These are phyloP conservation scores for Apis laboriosa DNA, from an alignment of 1,140 invertebrate genomes.

Conservation along the genomic window DNA sequence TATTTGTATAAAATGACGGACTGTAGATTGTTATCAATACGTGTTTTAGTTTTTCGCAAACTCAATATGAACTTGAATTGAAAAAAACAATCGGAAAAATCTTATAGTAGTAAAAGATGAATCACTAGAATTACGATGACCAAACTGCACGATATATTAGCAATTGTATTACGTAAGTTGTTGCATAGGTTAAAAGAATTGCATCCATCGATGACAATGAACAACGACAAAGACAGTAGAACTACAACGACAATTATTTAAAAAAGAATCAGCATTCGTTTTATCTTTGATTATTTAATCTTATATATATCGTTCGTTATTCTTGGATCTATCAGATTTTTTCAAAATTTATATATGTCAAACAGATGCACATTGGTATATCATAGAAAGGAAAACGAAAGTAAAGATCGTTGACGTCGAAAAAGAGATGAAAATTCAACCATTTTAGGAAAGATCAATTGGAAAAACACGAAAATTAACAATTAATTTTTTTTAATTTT, in stretches of 20 bases:
- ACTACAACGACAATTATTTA: neutral
- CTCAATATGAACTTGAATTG: neutral
- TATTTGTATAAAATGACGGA: too few species aligned
- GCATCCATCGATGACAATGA: neutral
- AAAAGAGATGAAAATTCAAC: neutral
- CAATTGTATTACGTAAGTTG: constrained; percentile 51
- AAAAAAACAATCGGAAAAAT: neutral
- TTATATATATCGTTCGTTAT: neutral
- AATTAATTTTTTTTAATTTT: neutral
- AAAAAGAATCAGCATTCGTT: neutral
- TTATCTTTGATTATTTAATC: neutral
- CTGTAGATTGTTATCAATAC: too few species aligned
- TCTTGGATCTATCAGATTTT: too few species aligned
- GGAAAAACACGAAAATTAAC: neutral
- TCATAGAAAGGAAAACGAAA: neutral
- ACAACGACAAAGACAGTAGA: constrained; percentile 9
- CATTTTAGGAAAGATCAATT: neutral
- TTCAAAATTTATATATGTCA: neutral
- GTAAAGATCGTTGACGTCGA: constrained; percentile 6
- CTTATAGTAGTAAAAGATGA: constrained; percentile 23
- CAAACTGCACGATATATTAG: too few species aligned
- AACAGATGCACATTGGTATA: neutral
- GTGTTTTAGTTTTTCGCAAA: neutral
- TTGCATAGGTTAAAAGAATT: constrained; percentile 4
- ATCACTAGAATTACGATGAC: constrained; percentile 43